Evolutionary conservation across 2,797 vertebrate genomes (phyloP).

Genomic region (Numenius phaeopus): DNA sequence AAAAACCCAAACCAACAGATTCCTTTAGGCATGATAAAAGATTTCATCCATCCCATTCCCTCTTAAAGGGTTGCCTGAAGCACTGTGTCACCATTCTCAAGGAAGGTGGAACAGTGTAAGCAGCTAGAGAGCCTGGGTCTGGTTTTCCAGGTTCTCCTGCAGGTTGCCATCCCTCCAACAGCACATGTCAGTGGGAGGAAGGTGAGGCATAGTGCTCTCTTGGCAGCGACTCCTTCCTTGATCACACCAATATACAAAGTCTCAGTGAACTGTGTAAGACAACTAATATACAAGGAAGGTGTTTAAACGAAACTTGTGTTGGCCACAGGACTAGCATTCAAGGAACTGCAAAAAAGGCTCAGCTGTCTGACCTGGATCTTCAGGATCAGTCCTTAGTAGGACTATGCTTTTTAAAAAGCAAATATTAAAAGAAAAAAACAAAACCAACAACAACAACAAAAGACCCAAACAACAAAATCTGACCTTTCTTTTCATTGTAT

Average conservation of each 20-base stretch:
- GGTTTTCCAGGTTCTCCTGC: neutral
- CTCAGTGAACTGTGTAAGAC: neutral
- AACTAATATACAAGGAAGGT: neutral
- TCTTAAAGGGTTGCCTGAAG: neutral
- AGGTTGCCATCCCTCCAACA: neutral
- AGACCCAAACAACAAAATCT: neutral
- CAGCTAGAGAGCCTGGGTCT: neutral
- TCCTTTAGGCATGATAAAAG: neutral
- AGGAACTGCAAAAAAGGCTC: neutral
- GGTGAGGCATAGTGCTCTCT: neutral
- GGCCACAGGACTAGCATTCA: neutral
- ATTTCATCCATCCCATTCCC: neutral
- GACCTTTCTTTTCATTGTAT: neutral
- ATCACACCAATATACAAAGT: neutral
- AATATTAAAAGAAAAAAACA: neutral
- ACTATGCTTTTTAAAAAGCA: neutral
- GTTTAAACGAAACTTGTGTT: neutral
- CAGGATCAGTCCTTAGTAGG: neutral
- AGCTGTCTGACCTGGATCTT: neutral
- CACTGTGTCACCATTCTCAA: neutral
- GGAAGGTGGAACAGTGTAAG: neutral
- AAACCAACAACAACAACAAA: too few species aligned
- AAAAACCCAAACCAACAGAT: too few species aligned
- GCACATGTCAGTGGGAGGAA: fast-evolving
- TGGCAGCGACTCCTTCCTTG: neutral